Evolutionary conservation across 2,888 invertebrate species (phyloP).

Genomic region (Epistrophe eligans): DNA sequence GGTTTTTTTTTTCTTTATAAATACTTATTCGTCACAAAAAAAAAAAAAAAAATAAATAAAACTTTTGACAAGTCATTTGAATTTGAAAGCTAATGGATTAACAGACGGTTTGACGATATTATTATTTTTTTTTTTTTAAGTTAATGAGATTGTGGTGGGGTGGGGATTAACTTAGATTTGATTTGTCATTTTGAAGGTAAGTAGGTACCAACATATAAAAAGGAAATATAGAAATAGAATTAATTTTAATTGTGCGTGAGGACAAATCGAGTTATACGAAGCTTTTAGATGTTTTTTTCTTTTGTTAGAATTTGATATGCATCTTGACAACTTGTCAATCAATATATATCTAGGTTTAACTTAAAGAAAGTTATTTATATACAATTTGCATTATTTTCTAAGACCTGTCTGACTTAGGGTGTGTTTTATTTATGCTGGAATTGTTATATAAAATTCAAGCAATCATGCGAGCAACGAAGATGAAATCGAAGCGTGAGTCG

Average conservation of each 20-base stretch:
- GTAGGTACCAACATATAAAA: neutral
- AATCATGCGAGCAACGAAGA: too few relatives aligned
- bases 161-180: neutral
- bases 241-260: neutral
- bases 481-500: too few relatives aligned
- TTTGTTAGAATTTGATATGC: neutral
- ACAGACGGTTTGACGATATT: neutral
- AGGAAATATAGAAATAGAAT: neutral
- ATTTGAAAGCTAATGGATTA: constrained; percentile 12
- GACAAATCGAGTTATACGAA: neutral
- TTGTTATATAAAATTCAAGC: too few relatives aligned
- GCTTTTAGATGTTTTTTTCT: neutral
- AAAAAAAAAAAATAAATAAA: neutral
- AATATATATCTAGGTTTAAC: too few relatives aligned
- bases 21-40: too few relatives aligned
- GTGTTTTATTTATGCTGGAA: too few relatives aligned
- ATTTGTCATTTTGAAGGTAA: neutral
- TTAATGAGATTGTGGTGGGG: neutral
- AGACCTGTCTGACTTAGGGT: too few relatives aligned
- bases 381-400: too few relatives aligned
- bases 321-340: too few relatives aligned
- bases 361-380: too few relatives aligned
- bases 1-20: neutral
- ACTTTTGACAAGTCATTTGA: constrained; percentile 23
- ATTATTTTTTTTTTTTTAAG: neutral